Percentiles rank a stretch among this genome's conserved stretches.
These are phyloP conservation scores for Climacteris rufus DNA, from an alignment of 2,113 vertebrate genomes.

Conservation along the genomic window DNA sequence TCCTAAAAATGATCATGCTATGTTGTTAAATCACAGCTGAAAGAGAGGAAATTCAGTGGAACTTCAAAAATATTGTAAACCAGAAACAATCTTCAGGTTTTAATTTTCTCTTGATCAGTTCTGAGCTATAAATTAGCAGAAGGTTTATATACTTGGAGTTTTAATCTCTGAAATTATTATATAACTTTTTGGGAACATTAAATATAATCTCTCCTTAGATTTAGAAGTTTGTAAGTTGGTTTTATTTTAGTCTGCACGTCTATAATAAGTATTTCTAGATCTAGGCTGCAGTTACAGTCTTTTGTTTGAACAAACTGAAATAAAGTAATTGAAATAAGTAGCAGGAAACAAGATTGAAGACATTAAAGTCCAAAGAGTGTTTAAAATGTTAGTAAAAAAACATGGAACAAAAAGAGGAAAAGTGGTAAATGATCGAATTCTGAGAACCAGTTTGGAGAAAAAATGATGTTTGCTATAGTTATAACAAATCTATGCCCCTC, in stretches of 20 bases:
- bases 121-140: neutral
- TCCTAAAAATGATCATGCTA: neutral
- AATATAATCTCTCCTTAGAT: neutral
- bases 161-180: neutral
- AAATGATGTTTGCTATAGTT: neutral
- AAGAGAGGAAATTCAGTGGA: neutral
- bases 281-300: neutral
- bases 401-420: neutral
- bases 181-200: neutral
- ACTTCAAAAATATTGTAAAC: neutral
- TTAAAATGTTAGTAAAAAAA: neutral
- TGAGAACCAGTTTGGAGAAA: neutral
- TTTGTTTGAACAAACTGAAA: neutral
- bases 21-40: neutral
- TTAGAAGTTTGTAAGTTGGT: neutral
- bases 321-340: neutral
- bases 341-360: neutral
- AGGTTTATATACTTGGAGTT: neutral
- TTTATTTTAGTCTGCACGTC: neutral
- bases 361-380: neutral
- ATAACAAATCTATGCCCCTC: neutral
- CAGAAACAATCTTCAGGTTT: neutral
- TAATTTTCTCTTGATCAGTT: neutral
- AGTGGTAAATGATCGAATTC: rapidly evolving
- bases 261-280: neutral